Percentiles rank a stretch among this genome's conserved stretches.
Conservation (phyloP, 2,797 vertebrate genomes). For the Podargus strigoides region DNA sequence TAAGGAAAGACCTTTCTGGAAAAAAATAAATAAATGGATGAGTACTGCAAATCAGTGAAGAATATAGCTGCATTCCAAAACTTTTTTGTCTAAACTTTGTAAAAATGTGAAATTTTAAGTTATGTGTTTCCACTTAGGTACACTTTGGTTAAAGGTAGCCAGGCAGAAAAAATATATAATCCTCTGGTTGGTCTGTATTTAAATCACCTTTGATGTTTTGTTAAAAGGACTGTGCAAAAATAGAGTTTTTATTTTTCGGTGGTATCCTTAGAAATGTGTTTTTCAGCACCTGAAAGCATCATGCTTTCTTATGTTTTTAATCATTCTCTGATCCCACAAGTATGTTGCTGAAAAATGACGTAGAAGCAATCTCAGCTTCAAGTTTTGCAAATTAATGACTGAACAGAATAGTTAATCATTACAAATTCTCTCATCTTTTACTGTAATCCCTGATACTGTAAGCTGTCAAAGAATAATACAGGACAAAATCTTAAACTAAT, state of each 20-base stretch:
- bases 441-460: conserved; percentile 17
- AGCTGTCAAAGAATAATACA: conserved; percentile 2
- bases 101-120: not conserved
- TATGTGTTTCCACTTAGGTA: not conserved
- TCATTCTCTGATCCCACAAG: conserved; percentile 21
- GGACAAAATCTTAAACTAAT: conserved; percentile 36
- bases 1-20: not conserved
- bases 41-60: not conserved
- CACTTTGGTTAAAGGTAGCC: not conserved
- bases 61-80: not conserved
- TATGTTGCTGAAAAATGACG: not conserved
- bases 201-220: not conserved
- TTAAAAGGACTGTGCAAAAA: not conserved
- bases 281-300: not conserved
- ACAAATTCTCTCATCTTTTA: not conserved
- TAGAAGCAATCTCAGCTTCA: not conserved
- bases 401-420: not conserved
- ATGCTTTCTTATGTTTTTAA: conserved; percentile 7
- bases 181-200: not conserved
- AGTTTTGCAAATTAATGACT: conserved; percentile 2
- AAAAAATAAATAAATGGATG: no score
- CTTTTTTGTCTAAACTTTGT: not conserved
- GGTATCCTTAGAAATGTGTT: not conserved
- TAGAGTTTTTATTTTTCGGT: not conserved
- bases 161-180: not conserved